A percentile compares a stretch with the other conserved stretches of the same genome.
Conservation (phyloP, 2,888 invertebrate genomes). For the Andricus curvator region DNA sequence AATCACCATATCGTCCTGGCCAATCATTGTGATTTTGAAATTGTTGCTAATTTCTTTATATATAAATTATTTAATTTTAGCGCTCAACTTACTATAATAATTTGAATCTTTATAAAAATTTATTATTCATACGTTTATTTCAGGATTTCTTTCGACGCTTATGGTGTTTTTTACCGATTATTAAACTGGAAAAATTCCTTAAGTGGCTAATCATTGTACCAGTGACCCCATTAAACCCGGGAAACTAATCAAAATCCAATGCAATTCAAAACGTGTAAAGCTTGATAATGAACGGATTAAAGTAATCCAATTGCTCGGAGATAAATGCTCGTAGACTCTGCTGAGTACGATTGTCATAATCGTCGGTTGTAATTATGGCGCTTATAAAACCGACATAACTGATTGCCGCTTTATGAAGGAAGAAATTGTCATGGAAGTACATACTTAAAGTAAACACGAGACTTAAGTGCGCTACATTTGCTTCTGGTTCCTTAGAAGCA, state of each 20-base stretch:
- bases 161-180: no score
- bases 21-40: no score
- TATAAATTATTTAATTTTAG: no score
- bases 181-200: no score
- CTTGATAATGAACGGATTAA: slow-evolving; percentile 9
- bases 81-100: no score
- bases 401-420: neutral
- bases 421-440: neutral
- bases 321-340: neutral
- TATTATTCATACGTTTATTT: no score
- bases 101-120: no score
- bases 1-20: no score
- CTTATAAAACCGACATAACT: slow-evolving; percentile 11
- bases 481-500: neutral
- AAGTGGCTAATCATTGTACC: no score
- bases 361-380: slow-evolving; percentile 8
- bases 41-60: no score
- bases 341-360: slow-evolving; percentile 10
- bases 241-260: neutral
- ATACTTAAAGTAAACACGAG: neutral
- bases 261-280: neutral
- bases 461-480: neutral
- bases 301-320: neutral
- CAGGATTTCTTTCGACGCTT: no score
- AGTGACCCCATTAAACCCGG: neutral